These are phyloP conservation scores for Asbolus verrucosus DNA, from an alignment of 1,140 invertebrate species.

Conservation along the genomic window DNA sequence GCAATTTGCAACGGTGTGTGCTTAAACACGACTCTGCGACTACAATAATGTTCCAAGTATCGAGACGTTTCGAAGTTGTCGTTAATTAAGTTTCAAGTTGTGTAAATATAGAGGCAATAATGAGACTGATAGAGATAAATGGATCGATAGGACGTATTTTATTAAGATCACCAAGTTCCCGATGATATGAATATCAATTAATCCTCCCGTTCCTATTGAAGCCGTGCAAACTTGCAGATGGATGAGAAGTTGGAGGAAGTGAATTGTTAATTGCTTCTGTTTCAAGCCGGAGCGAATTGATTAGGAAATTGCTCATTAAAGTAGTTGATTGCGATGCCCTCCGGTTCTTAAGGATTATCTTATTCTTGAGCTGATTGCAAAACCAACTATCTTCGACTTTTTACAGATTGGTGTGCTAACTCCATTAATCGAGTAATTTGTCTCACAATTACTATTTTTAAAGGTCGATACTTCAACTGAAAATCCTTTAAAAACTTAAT, in stretches of 20 bases:
- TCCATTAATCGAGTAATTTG: no score
- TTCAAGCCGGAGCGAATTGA: slow-evolving; percentile 17
- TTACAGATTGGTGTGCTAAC: no score
- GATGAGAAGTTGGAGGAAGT: slow-evolving; percentile 26
- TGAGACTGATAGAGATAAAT: slow-evolving; percentile 1
- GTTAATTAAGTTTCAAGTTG: slow-evolving; percentile 14
- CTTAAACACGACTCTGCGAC: neutral
- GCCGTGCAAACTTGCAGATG: slow-evolving; percentile 3
- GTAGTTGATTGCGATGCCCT: slow-evolving; percentile 18
- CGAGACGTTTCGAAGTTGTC: slow-evolving; percentile 18
- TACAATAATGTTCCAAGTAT: neutral
- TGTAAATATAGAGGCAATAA: slow-evolving; percentile 16
- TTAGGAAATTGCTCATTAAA: slow-evolving; percentile 38
- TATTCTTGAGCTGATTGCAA: slow-evolving; percentile 14
- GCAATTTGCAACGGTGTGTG: slow-evolving; percentile 9
- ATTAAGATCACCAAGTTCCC: slow-evolving; percentile 17
- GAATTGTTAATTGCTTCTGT: slow-evolving; percentile 23
- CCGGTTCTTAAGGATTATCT: slow-evolving; percentile 9
- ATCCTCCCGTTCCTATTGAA: slow-evolving; percentile 11
- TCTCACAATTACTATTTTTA: no score
- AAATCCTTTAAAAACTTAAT: no score
- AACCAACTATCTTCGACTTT: slow-evolving; percentile 2
- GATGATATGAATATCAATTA: slow-evolving; percentile 38
- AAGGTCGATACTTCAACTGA: no score
- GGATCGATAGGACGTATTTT: slow-evolving; percentile 13